These are phyloP conservation scores for Coluber constrictor DNA, from an alignment of 2,797 vertebrate species.

Conservation along the genomic window DNA sequence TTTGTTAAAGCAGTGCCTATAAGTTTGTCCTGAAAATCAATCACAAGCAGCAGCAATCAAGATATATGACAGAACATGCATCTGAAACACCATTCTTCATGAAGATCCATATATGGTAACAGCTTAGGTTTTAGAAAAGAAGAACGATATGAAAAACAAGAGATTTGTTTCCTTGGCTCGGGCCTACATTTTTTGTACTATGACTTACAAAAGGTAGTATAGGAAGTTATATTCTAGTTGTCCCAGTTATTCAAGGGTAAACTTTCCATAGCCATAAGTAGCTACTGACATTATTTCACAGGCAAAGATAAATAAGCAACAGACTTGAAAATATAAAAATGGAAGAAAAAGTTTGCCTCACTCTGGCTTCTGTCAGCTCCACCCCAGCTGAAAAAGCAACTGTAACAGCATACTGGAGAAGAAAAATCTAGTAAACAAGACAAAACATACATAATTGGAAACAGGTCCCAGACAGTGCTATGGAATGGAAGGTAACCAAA, in stretches of 20 bases:
- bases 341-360: constrained; percentile 13
- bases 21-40: not conserved
- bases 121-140: not conserved
- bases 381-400: constrained; percentile 16
- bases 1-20: not conserved
- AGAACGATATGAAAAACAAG: not conserved
- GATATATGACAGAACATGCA: not conserved
- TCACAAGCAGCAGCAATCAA: not conserved
- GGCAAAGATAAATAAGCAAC: constrained; percentile 35
- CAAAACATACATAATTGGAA: constrained; percentile 48
- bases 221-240: constrained; percentile 10
- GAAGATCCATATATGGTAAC: not conserved
- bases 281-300: constrained; percentile 4
- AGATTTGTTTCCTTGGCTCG: not conserved
- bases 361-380: constrained; percentile 37
- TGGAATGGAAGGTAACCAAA: constrained; percentile 33
- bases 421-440: constrained; percentile 47
- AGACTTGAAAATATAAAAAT: constrained; percentile 31
- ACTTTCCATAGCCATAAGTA: constrained; percentile 41
- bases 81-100: not conserved
- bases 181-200: not conserved
- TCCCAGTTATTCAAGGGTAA: constrained; percentile 27
- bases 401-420: constrained; percentile 2
- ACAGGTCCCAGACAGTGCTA: constrained; percentile 15
- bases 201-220: constrained; percentile 15